Evolutionary conservation across 2,113 vertebrate species (phyloP).

Genomic region (Paramisgurnus dabryanus): DNA sequence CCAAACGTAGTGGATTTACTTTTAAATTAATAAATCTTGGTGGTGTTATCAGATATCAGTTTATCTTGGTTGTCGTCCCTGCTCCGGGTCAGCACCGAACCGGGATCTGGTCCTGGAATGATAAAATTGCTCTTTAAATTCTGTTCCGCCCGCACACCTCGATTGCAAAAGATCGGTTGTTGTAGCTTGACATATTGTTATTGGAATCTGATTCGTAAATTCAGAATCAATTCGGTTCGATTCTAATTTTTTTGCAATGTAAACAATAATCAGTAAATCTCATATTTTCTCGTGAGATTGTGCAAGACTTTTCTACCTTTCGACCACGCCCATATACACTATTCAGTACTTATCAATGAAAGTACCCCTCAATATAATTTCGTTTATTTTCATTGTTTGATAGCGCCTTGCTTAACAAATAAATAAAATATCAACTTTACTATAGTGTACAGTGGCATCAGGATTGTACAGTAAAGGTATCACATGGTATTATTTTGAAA

Average conservation of each 20-base stretch:
- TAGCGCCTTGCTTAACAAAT: too few species aligned
- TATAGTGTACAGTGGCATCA: neutral
- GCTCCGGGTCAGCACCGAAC: slow-evolving; percentile 59
- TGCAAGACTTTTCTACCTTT: slow-evolving; percentile 66
- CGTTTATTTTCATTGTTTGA: too few species aligned
- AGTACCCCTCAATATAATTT: neutral
- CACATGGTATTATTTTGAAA: neutral
- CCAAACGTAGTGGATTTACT: slow-evolving; percentile 30
- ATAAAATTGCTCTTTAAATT: slow-evolving; percentile 66
- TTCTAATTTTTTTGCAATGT: slow-evolving; percentile 75
- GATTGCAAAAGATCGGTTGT: slow-evolving; percentile 50
- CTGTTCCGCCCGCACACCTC: slow-evolving; percentile 49
- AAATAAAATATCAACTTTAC: too few species aligned
- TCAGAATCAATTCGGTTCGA: slow-evolving; percentile 79
- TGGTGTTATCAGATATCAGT: neutral
- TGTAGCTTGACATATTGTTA: slow-evolving; percentile 57
- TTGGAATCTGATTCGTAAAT: slow-evolving; percentile 61
- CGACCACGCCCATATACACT: slow-evolving; percentile 69
- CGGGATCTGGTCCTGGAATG: slow-evolving; percentile 49
- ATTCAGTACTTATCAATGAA: slow-evolving; percentile 56
- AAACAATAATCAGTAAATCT: slow-evolving; percentile 82
- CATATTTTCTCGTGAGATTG: slow-evolving; percentile 81
- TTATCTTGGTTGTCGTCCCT: slow-evolving; percentile 45
- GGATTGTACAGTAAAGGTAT: neutral
- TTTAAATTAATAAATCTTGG: slow-evolving; percentile 7